phyloP scores from a whole-genome alignment of 2,113 vertebrate genomes.

The Saguinus imperator region DNA sequence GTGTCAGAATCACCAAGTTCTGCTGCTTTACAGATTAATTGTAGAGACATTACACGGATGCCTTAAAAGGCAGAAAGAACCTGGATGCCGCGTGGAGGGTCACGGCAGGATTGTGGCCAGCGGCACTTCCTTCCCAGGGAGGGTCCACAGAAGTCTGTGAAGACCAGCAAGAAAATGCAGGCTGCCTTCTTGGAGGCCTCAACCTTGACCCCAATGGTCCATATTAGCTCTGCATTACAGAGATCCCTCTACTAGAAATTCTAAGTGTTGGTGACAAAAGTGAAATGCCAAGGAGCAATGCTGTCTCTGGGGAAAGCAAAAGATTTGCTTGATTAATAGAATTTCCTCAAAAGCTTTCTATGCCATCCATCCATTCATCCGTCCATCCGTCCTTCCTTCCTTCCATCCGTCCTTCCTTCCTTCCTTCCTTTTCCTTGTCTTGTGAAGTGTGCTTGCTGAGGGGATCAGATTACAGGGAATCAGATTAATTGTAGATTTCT shows the following conservation, averaged over 20 bases:
- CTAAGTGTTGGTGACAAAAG: not conserved
- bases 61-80: not conserved
- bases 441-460: rapidly evolving
- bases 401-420: too few relatives aligned
- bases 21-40: not conserved
- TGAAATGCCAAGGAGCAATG: too few relatives aligned
- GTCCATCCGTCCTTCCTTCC: rapidly evolving
- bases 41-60: not conserved
- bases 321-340: not conserved
- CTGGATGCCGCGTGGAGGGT: rapidly evolving
- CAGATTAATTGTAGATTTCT: not conserved
- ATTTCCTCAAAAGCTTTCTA: not conserved
- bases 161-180: not conserved
- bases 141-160: rapidly evolving
- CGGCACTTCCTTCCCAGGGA: rapidly evolving
- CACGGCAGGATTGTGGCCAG: rapidly evolving
- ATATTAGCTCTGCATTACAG: not conserved
- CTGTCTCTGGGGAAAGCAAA: not conserved
- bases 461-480: not conserved
- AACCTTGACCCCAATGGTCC: not conserved
- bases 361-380: too few relatives aligned
- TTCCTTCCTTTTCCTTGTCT: not conserved
- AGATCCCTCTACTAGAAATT: not conserved
- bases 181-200: too few relatives aligned
- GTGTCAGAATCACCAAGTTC: conserved; percentile 5